A percentile compares a stretch with the other conserved stretches of the same genome.
These are phyloP conservation scores for Amniataba percoides DNA, from an alignment of 2,797 vertebrate species.

Conservation along the genomic window DNA sequence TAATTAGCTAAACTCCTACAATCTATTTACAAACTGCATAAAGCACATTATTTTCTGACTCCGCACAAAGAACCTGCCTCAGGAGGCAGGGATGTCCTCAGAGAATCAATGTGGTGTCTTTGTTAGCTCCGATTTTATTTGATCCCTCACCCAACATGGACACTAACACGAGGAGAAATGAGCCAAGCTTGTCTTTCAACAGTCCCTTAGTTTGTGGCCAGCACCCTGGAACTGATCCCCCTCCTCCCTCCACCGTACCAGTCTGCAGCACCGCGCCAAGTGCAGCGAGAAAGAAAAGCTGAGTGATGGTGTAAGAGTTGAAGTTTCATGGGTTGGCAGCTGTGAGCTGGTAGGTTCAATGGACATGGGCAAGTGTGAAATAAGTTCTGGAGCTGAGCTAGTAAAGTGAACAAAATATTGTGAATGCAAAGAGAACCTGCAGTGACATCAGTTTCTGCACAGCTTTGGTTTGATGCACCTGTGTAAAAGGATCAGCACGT, in stretches of 20 bases:
- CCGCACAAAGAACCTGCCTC: neutral
- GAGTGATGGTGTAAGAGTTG: neutral
- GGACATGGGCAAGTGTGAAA: neutral
- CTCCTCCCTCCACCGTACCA: too few relatives aligned
- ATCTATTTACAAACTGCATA: neutral
- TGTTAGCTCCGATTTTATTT: neutral
- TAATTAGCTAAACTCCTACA: neutral
- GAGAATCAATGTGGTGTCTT: neutral
- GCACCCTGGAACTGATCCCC: neutral
- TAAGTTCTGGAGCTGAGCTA: neutral
- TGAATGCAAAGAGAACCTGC: neutral
- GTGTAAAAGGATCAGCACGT: neutral
- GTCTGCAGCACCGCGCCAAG: neutral
- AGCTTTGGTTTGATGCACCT: neutral
- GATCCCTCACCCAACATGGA: neutral
- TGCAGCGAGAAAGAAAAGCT: neutral
- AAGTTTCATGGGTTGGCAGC: slow-evolving; percentile 1
- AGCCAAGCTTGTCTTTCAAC: slow-evolving; percentile 1
- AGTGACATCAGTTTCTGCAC: neutral
- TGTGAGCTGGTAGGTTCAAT: neutral
- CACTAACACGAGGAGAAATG: neutral
- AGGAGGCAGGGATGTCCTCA: neutral
- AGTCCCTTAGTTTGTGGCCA: neutral
- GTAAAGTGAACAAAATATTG: neutral
- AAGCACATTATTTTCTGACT: neutral